Evolutionary conservation across 2,113 vertebrate genomes (phyloP).

Genomic region (Nansenia antarctica): DNA sequence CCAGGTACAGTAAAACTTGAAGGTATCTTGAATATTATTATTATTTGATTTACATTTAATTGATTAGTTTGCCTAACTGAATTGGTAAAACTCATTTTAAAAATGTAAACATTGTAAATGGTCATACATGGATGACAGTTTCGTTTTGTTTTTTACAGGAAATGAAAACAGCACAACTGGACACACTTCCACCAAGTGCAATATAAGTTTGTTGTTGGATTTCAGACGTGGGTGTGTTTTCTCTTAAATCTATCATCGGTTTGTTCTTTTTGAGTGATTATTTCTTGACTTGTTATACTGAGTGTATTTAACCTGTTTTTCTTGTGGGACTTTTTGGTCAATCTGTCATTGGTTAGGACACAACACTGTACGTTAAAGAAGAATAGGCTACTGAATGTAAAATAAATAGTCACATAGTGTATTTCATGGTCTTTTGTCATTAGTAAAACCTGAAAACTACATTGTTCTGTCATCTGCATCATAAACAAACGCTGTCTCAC

Average conservation of each 20-base stretch:
- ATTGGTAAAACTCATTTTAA: background rate
- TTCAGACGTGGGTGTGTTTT: background rate
- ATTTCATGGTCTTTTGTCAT: too few relatives aligned
- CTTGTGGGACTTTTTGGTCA: too few relatives aligned
- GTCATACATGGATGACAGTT: background rate
- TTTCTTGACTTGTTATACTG: too few relatives aligned
- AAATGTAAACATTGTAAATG: background rate
- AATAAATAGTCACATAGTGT: too few relatives aligned
- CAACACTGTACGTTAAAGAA: too few relatives aligned
- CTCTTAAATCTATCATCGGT: background rate
- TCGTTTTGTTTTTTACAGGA: background rate
- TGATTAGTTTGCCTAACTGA: background rate
- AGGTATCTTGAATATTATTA: too few relatives aligned
- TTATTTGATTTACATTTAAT: conserved; percentile 3
- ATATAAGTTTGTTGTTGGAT: background rate
- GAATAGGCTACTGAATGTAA: too few relatives aligned
- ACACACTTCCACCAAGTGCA: background rate
- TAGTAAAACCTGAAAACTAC: too few relatives aligned
- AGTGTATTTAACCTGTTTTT: too few relatives aligned
- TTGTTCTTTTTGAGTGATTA: background rate
- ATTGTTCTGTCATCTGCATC: too few relatives aligned
- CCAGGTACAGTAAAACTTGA: conserved; percentile 60
- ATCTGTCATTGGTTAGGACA: too few relatives aligned
- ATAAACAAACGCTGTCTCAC: too few relatives aligned
- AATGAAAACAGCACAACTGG: background rate